Percentiles rank a stretch among this genome's conserved stretches.
Evolutionary conservation across 2,888 invertebrate genomes (phyloP).

Genomic region (Dendrolimus houi): DNA sequence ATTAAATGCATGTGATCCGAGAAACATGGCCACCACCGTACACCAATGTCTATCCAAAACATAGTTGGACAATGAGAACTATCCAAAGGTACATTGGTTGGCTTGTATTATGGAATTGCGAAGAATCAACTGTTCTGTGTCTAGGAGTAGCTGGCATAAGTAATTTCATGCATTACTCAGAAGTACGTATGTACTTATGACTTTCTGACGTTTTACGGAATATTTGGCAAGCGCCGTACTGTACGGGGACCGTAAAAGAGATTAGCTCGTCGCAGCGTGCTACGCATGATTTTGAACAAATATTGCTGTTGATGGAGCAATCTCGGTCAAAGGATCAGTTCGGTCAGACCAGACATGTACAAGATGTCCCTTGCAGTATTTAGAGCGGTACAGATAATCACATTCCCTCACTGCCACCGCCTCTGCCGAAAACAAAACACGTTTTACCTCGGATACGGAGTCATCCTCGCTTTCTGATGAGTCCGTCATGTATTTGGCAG

Average conservation of each 20-base stretch:
- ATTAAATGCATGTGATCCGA: conserved; percentile 67
- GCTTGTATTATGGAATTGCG: conserved; percentile 42
- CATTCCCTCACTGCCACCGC: conserved; percentile 73
- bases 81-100: conserved; percentile 43
- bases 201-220: conserved; percentile 76
- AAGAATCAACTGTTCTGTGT: conserved; percentile 59
- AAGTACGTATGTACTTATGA: conserved; percentile 72
- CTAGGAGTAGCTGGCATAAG: conserved; percentile 61
- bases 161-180: conserved; percentile 71
- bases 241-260: conserved; percentile 55
- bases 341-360: conserved; percentile 65
- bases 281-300: conserved; percentile 38
- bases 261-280: conserved; percentile 51
- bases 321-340: conserved; percentile 44
- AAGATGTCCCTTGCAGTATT: conserved; percentile 83
- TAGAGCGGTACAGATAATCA: conserved; percentile 77
- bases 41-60: conserved; percentile 56
- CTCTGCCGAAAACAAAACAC: conserved; percentile 74
- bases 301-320: conserved; percentile 34
- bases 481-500: conserved; percentile 93
- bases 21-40: conserved; percentile 74
- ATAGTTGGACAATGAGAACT: conserved; percentile 62
- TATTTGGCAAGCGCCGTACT: conserved; percentile 74
- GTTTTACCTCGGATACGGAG: conserved; percentile 95
- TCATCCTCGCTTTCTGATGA: conserved; percentile 97